A percentile compares a stretch with the other conserved stretches of the same genome.
Evolutionary conservation across 2,797 vertebrate genomes (phyloP).

Genomic region (Coendou prehensilis): DNA sequence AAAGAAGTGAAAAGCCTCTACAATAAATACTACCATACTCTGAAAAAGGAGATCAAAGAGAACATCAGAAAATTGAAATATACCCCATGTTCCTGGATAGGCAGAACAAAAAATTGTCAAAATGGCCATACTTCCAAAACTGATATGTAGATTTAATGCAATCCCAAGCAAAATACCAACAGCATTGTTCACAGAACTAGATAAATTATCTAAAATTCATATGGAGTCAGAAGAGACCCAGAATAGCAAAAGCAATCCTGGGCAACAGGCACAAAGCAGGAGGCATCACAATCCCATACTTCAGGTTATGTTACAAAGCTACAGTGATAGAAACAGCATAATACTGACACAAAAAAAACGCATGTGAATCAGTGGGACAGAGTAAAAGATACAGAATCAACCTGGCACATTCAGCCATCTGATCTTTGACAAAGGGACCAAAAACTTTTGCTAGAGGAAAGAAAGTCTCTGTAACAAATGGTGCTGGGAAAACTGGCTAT

Average conservation of each 20-base stretch:
- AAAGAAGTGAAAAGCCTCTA: background rate
- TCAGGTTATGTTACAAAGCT: background rate
- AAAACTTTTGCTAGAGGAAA: background rate
- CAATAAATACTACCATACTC: background rate
- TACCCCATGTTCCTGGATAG: too few species aligned
- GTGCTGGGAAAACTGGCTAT: background rate
- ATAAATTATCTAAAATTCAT: background rate
- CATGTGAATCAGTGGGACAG: background rate
- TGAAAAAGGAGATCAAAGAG: background rate
- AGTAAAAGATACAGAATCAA: background rate
- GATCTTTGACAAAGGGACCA: background rate
- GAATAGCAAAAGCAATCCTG: background rate
- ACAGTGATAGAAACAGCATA: background rate
- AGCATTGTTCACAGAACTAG: background rate
- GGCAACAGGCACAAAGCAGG: background rate
- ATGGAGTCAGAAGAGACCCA: background rate
- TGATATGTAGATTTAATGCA: background rate
- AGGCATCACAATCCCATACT: background rate
- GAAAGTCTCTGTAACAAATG: background rate
- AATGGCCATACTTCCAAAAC: background rate
- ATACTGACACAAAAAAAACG: background rate
- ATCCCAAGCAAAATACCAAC: background rate
- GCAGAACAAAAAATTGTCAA: background rate
- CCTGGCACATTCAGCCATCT: background rate
- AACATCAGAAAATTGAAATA: background rate